phyloP scores from a whole-genome alignment of 1,140 invertebrate genomes.

The Hirudo medicinalis region DNA sequence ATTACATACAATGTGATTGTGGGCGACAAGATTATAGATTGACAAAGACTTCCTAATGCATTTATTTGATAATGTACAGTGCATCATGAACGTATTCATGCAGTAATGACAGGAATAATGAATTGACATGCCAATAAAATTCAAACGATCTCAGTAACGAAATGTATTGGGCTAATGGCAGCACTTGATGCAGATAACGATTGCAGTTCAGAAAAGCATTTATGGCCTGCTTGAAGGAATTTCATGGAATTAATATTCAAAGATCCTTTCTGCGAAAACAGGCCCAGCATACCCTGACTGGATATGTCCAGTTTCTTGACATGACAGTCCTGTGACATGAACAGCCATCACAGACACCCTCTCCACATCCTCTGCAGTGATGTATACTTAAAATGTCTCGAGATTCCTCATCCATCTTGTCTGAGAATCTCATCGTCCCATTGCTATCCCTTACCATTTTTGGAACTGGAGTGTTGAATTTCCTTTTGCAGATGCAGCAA shows the following conservation, averaged over 20 bases:
- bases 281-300: slow-evolving; percentile 42
- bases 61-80: too few species aligned
- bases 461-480: slow-evolving; percentile 41
- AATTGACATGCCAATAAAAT: too few species aligned
- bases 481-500: slow-evolving; percentile 53
- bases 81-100: too few species aligned
- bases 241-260: slow-evolving; percentile 1
- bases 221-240: background rate
- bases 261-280: slow-evolving; percentile 28
- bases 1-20: too few species aligned
- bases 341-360: slow-evolving; percentile 43
- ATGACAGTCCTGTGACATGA: slow-evolving; percentile 40
- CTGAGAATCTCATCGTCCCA: background rate
- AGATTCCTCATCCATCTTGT: background rate
- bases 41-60: too few species aligned
- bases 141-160: too few species aligned
- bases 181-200: too few species aligned
- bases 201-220: background rate
- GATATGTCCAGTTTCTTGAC: slow-evolving; percentile 42
- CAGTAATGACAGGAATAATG: too few species aligned
- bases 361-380: slow-evolving; percentile 55
- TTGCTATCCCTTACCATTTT: background rate
- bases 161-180: too few species aligned
- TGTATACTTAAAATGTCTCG: slow-evolving; percentile 47
- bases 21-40: too few species aligned